Evolutionary conservation across 2,797 vertebrate genomes (phyloP), one percentile per base, ranked within the genome.

Genomic region (Enteromius trimaculatus): DNA sequence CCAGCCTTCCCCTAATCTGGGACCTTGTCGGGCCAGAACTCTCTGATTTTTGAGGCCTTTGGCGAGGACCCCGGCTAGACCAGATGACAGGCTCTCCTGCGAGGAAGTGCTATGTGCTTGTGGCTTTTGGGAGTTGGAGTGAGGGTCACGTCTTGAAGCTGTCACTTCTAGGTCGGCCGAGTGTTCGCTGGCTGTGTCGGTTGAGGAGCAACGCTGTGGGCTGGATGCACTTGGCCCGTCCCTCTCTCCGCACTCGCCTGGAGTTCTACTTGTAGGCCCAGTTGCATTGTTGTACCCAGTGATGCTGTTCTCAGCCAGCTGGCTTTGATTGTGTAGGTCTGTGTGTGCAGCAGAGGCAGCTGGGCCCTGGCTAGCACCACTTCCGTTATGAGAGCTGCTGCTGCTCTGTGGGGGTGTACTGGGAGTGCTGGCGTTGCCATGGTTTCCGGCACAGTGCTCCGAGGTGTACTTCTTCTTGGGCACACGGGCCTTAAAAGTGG

Each of bases 131-230:
- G 80, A 55, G 53, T 65, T 71, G 34, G 70, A 77, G 55, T 84
- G 79, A 26, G 81, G 66, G 47, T 83, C 81, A 13, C 70, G 16
- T 69, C 76, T 81, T 64, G 60, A 77, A 23, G 55, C 85, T 1
- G 94, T 92, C 19, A 94, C 89, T 87, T 91, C 96, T 84, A 95
- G 91, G 91, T 97, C 95, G 65, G 96, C 93, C 0, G 96, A 89
- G 90, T 97, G 95, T 86, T 97, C 96, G 2, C 95, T 96, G 87
- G 97, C 97, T 0, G 97, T 98, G 92, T 98, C 97, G 0, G 97
- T 97, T 10, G 96, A 97, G 58, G 97, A 98, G 62, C 96, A 98
- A 65, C 96, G 95, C n/a, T 95, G 87, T 1, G 96, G 96, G 64
- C 92, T 94, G 31, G 93, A 69, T 34, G 75, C 49, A 11, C 66